Base-by-base conservation (phyloP, 2,797 vertebrate genomes). In the Oreortyx pictus region DNA sequence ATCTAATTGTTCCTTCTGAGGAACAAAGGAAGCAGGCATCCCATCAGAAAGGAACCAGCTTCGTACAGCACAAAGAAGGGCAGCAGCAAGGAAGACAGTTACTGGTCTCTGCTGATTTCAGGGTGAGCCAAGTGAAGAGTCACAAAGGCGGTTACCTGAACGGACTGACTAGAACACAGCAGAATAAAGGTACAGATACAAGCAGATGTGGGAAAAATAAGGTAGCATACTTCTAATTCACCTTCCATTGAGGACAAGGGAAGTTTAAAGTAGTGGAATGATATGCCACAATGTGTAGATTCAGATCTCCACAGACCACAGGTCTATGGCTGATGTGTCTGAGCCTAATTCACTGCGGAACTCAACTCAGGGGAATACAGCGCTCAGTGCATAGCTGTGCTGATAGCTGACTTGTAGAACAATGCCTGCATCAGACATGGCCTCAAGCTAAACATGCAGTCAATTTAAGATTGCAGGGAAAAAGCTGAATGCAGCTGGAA, bases 21-120 rank as follows among this genome's bases (percentile, higher is more conserved):
- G 62, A 89, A 95, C 84, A 95, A 94, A 92, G 82, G 73, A 85
- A 89, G 52, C 25, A 46, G 68, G 25, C 88, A 81, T 61, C 84
- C 62, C 22, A 29, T 56, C 59, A 88, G 77, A 94, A 91, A 83
- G 31, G 39, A 83, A 86, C 67, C 90, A 89, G 82, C 84, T 83
- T 83, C 83, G 31, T 52, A 37, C 31, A 2, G 2, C 73, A 81
- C 73, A 60, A 59, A 70, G 77, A 75, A 70, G 49, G 44, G 56
- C 84, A 54, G 78, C 41, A 75, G 47, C 70, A 43, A 70, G 62
- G 83, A 85, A 80, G 72, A 71, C 29, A 54, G 43, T 50, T 72
- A 83, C 7, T 86, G n/a, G 77, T 20, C 35, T 90, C 24, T 37
- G 27, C 66, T 89, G 61, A 89, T 76, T 80, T 72, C 29, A 49